Evolutionary conservation across 1,140 invertebrate species (phyloP), one percentile per base, ranked within the genome.

Genomic region (Aphaenogaster ashmeadi): DNA sequence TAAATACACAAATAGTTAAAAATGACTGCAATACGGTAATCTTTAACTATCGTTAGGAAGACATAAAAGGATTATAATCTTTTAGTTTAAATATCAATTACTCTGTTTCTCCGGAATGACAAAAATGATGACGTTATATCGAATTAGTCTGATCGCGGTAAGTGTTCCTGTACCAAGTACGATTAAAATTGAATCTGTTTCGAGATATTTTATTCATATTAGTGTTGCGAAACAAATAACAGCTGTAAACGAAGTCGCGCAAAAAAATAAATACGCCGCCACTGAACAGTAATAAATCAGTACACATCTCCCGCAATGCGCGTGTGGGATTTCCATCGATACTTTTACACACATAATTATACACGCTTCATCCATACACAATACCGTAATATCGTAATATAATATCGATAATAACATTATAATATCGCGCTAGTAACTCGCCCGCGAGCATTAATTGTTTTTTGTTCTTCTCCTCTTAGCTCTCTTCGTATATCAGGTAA

Each of bases 361-460:
- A 93, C 91, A 91, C 91, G 90, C 89, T 79, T 87, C 58, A 54
- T 80, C 71, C 89, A 87, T 21, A 67, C 78, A 83, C 50, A 44
- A 71, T 71, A 69, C 11, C 50, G 21, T 69, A 74, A 83, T 83
- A 83, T 72, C 41, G 44, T 84, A 84, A 50, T 47, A 58, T 84
- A 84, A 50, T 74, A 84, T 74, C 41, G 54, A 72, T 83, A 54
- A 81, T 81, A 84, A 74, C 72, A 8, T 87, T 91, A 90, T 92
- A 94, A 93, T 93, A 93, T 94, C 90, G 86, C 84, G 69, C 89
- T 93, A 94, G 90, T 93, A 93, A 94, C 94, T 94, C 94, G 94
- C 94, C 94, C 88, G 94, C 94, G 94, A 94, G 94, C 93, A 84
- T 88, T 80, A 91, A 91, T 88, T 91, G 80, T 90, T 81, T 92